Evolutionary conservation across 64 coral and sea anemone species (phyloP).

Genomic region (Montipora efflorescens): DNA sequence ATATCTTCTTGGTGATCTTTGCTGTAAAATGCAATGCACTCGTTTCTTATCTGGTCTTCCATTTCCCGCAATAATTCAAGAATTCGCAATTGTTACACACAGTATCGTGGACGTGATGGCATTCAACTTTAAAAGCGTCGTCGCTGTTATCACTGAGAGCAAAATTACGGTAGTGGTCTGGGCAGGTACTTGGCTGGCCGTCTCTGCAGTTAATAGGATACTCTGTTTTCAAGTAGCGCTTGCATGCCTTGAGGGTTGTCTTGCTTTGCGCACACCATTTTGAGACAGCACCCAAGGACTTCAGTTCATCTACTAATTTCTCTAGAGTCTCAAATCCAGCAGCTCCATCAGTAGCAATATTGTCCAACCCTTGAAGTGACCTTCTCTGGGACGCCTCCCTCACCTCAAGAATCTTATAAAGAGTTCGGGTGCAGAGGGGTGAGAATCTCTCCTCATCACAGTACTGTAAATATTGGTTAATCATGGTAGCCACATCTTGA

Average conservation of each 20-base stretch:
- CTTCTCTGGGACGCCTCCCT: no score
- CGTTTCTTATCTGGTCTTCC: neutral
- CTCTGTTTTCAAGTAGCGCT: constrained; percentile 52
- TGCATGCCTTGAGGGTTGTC: neutral
- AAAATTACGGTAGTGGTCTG: constrained; percentile 52
- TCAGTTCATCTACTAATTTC: no score
- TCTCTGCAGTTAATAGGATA: constrained; percentile 40
- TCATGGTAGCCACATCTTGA: constrained; percentile 11
- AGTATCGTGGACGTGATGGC: constrained; percentile 13
- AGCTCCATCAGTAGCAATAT: no score
- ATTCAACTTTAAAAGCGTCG: constrained; percentile 14
- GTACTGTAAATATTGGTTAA: neutral
- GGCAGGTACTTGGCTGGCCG: constrained; percentile 23
- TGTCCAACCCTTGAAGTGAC: no score
- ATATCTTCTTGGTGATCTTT: constrained; percentile 45
- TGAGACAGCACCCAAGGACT: no score
- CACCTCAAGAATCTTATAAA: no score
- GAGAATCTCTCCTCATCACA: constrained; percentile 2
- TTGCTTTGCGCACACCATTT: no score
- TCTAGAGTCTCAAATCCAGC: no score
- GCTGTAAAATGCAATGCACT: constrained; percentile 28
- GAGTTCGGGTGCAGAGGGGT: neutral
- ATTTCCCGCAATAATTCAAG: neutral
- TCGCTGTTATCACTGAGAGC: constrained; percentile 28
- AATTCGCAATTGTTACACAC: constrained; percentile 10